These are phyloP conservation scores for Fregata magnificens DNA, from an alignment of 2,113 vertebrate species.

Conservation along the genomic window DNA sequence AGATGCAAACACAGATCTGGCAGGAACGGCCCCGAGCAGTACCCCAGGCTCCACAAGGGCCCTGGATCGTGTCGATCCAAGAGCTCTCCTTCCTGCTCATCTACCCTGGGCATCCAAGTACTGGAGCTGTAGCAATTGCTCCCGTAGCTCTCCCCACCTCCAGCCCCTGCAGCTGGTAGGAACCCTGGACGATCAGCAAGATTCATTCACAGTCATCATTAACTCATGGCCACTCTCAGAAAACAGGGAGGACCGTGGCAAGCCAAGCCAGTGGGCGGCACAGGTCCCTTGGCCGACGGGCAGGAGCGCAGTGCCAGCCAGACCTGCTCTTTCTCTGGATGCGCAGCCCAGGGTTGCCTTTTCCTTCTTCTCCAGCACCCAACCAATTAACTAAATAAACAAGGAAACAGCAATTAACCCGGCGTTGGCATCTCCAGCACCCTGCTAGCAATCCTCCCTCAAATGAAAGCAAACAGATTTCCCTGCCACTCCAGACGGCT, in stretches of 20 bases:
- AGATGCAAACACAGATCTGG: background rate
- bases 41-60: background rate
- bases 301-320: background rate
- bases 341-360: background rate
- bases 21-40: background rate
- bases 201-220: fast-evolving
- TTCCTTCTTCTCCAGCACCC: background rate
- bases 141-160: background rate
- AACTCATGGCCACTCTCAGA: background rate
- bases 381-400: background rate
- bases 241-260: fast-evolving
- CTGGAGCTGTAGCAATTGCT: fast-evolving
- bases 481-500: background rate
- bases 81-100: background rate
- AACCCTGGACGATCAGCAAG: background rate
- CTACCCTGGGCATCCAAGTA: background rate
- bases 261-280: background rate
- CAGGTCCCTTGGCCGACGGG: fast-evolving
- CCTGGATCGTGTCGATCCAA: background rate
- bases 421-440: background rate
- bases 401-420: background rate
- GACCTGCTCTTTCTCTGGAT: background rate
- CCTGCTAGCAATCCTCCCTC: background rate
- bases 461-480: background rate
- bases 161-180: background rate